These are phyloP conservation scores for Priocnemis perturbator DNA, from an alignment of 2,888 invertebrate genomes.

Conservation along the genomic window DNA sequence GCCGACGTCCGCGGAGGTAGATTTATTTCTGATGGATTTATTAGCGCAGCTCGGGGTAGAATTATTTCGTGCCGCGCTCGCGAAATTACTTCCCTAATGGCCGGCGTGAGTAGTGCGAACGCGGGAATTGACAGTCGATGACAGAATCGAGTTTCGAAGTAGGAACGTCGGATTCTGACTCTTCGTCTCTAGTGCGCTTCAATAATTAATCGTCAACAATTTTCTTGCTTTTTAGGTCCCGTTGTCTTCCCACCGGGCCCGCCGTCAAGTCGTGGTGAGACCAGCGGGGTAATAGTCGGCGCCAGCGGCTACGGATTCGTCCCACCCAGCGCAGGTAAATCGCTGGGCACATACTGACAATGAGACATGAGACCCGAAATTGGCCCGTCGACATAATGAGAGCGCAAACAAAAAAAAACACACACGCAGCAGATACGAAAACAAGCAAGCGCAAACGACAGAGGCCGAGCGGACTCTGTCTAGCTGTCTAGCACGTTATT, in stretches of 20 bases:
- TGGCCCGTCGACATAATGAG: neutral
- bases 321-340: constrained; percentile 84
- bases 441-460: neutral
- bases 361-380: constrained; percentile 40
- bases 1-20: too few species aligned
- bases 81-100: too few species aligned
- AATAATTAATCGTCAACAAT: too few species aligned
- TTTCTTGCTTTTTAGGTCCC: constrained; percentile 78
- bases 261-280: constrained; percentile 80
- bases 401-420: constrained; percentile 2
- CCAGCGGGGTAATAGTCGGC: constrained; percentile 88
- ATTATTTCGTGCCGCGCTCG: too few species aligned
- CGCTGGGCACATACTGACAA: constrained; percentile 71
- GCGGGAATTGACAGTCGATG: too few species aligned
- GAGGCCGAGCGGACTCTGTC: neutral
- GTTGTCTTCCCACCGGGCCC: constrained; percentile 86
- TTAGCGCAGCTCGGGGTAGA: too few species aligned
- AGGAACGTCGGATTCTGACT: too few species aligned
- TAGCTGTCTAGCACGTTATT: neutral
- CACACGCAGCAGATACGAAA: neutral
- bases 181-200: too few species aligned
- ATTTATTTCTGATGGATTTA: too few species aligned
- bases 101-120: too few species aligned
- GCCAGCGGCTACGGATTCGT: constrained; percentile 92
- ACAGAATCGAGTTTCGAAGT: too few species aligned